Evolutionary conservation across 2,797 vertebrate genomes (phyloP).

Genomic region (Bovichtus variegatus): DNA sequence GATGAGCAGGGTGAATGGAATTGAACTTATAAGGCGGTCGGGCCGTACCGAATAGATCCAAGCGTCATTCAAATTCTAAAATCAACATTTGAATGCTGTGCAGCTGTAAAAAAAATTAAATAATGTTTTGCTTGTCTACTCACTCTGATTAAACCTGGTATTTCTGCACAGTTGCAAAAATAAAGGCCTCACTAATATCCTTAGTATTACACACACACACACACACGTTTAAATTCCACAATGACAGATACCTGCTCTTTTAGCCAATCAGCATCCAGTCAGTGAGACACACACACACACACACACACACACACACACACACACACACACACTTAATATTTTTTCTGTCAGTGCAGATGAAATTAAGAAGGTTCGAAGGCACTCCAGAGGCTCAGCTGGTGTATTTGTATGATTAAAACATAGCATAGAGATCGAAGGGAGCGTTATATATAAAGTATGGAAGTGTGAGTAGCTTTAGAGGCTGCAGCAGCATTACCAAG

Average conservation of each 20-base stretch:
- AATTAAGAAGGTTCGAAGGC: background rate
- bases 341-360: background rate
- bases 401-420: slow-evolving; percentile 10
- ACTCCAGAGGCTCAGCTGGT: background rate
- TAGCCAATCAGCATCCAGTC: slow-evolving; percentile 53
- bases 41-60: too few relatives aligned
- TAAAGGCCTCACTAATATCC: too few relatives aligned
- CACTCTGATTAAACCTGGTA: too few relatives aligned
- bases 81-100: too few relatives aligned
- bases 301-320: too few relatives aligned
- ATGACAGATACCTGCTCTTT: slow-evolving; percentile 16
- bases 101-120: too few relatives aligned
- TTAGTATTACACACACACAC: background rate
- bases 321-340: slow-evolving; percentile 16
- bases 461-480: background rate
- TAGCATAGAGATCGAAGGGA: background rate
- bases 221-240: slow-evolving; percentile 65
- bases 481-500: slow-evolving; percentile 16
- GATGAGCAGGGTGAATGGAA: background rate
- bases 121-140: too few relatives aligned
- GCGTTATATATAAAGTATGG: background rate
- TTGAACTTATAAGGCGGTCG: too few relatives aligned
- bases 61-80: too few relatives aligned
- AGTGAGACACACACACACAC: too few relatives aligned
- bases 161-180: too few relatives aligned